phyloP scores from a whole-genome alignment of 92 coral and sea anemone genomes.

The Bergia sp. region DNA sequence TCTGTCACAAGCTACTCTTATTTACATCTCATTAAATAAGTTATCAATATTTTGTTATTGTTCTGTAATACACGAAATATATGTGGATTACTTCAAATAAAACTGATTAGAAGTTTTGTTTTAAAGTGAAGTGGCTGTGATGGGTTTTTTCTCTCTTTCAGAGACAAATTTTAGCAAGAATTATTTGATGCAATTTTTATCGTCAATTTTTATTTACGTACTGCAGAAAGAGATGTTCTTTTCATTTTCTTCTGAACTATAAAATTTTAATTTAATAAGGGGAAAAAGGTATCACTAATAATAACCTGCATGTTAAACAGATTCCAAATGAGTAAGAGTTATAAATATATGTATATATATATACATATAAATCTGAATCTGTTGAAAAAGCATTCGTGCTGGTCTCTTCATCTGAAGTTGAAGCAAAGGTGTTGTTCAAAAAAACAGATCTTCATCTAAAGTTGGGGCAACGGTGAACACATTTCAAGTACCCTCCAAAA shows the following conservation, averaged over 20 bases:
- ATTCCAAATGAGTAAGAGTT: background rate
- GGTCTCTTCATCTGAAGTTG: background rate
- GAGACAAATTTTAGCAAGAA: too few relatives aligned
- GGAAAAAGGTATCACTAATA: too few relatives aligned
- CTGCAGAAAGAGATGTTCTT: too few relatives aligned
- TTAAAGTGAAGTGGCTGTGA: background rate
- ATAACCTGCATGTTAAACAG: too few relatives aligned
- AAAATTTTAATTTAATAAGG: too few relatives aligned
- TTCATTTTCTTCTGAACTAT: too few relatives aligned
- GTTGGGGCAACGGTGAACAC: background rate
- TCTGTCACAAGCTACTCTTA: background rate
- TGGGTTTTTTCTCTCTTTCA: background rate
- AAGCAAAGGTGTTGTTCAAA: background rate
- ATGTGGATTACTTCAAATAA: background rate
- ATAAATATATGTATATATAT: too few relatives aligned
- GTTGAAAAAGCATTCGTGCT: background rate
- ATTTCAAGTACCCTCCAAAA: constrained; percentile 1
- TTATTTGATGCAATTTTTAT: too few relatives aligned
- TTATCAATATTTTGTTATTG: background rate
- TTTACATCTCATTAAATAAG: background rate
- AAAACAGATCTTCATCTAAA: background rate
- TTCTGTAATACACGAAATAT: too few relatives aligned
- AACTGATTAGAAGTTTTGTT: background rate
- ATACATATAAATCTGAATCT: background rate
- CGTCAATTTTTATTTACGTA: background rate